Conservation (phyloP, 2,888 invertebrate genomes). For the Andrena dorsata region DNA sequence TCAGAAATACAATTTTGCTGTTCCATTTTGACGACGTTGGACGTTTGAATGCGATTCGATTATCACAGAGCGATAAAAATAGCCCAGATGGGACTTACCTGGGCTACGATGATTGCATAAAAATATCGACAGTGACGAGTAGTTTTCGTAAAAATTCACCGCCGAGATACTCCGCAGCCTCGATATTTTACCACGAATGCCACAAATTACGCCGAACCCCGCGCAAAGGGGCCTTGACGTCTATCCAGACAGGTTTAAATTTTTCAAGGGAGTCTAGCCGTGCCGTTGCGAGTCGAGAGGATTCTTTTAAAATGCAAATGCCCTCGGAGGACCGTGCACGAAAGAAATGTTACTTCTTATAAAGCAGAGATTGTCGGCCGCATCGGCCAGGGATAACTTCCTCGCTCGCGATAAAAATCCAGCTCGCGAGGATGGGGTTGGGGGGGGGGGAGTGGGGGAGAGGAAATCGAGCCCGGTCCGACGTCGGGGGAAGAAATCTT, state of each 20-base stretch:
- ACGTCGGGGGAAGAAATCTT: neutral
- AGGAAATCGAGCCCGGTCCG: neutral
- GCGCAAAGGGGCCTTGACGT: constrained; percentile 64
- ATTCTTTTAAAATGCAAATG: constrained; percentile 73
- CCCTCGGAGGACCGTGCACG: constrained; percentile 55
- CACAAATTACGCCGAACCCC: constrained; percentile 60
- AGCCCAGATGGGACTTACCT: too few species aligned
- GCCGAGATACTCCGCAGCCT: neutral
- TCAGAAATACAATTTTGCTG: too few species aligned
- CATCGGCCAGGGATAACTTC: constrained; percentile 60
- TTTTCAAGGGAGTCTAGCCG: constrained; percentile 74
- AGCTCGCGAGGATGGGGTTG: too few species aligned
- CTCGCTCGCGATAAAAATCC: constrained; percentile 65
- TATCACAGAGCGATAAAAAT: too few species aligned
- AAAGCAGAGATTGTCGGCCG: constrained; percentile 67
- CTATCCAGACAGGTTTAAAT: constrained; percentile 78
- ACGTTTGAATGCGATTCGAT: too few species aligned
- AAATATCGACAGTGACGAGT: constrained; percentile 25
- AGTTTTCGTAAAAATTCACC: neutral
- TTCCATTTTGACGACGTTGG: too few species aligned
- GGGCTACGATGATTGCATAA: neutral
- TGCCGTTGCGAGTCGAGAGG: constrained; percentile 20
- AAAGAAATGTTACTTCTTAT: constrained; percentile 74
- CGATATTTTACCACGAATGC: constrained; percentile 62
- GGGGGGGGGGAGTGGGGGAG: too few species aligned